A percentile compares a stretch with the other conserved stretches of the same genome.
Evolutionary conservation across 2,113 vertebrate genomes (phyloP).

Genomic region (Coptodon rendalli): DNA sequence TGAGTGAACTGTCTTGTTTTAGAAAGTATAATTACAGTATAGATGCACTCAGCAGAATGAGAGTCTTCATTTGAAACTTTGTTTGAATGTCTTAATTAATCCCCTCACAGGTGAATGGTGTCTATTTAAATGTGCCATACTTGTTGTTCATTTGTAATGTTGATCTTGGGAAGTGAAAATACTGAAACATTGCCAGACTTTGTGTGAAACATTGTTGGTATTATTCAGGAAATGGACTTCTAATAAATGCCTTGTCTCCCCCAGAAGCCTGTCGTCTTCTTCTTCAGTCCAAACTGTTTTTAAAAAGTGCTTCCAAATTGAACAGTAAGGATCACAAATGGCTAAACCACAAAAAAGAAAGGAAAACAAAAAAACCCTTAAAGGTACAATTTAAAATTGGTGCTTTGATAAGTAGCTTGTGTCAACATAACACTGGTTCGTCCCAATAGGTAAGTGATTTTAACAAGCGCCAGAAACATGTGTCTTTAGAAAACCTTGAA

Average conservation of each 20-base stretch:
- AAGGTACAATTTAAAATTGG: neutral
- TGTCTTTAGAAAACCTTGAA: neutral
- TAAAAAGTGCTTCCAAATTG: neutral
- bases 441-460: neutral
- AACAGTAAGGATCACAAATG: neutral
- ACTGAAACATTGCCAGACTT: slow-evolving; percentile 4
- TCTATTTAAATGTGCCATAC: slow-evolving; percentile 47
- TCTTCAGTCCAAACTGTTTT: neutral
- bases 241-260: slow-evolving; percentile 48
- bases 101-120: neutral
- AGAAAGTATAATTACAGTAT: slow-evolving; percentile 8
- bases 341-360: neutral
- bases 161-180: neutral
- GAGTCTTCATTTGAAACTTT: neutral
- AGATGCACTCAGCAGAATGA: neutral
- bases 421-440: neutral
- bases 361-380: neutral
- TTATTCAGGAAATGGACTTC: slow-evolving; percentile 4
- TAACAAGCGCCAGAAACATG: neutral
- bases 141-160: slow-evolving; percentile 2
- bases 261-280: neutral
- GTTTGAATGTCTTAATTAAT: neutral
- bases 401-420: neutral
- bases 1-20: slow-evolving; percentile 2
- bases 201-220: slow-evolving; percentile 15